These are phyloP conservation scores for Aleiodes alternator DNA, from an alignment of 2,888 invertebrate genomes.

Conservation along the genomic window DNA sequence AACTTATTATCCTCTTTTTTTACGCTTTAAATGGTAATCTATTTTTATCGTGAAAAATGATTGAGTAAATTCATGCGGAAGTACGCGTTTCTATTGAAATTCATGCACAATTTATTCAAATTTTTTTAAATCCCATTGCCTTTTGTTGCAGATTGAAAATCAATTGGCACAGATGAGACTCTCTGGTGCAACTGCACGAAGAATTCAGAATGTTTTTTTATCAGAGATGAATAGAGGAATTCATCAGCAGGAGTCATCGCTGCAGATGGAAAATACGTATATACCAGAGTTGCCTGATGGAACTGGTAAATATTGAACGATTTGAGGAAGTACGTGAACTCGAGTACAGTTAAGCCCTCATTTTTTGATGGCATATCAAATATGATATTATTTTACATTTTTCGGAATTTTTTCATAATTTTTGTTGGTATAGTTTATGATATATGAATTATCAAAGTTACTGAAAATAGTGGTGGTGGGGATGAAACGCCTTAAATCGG, in stretches of 20 bases:
- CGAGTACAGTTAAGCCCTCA: too few relatives aligned
- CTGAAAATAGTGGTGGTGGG: too few relatives aligned
- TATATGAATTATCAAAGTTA: too few relatives aligned
- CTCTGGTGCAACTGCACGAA: constrained; percentile 75
- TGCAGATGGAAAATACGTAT: constrained; percentile 88
- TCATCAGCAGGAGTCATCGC: constrained; percentile 79
- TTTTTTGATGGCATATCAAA: too few relatives aligned
- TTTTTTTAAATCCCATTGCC: not conserved
- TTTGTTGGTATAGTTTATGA: too few relatives aligned
- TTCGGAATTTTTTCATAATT: too few relatives aligned
- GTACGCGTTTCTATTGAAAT: not conserved
- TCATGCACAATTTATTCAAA: not conserved
- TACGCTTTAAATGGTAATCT: too few relatives aligned
- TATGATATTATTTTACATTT: too few relatives aligned
- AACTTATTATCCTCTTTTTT: too few relatives aligned
- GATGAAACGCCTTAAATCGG: too few relatives aligned
- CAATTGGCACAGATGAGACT: constrained; percentile 69
- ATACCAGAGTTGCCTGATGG: constrained; percentile 85
- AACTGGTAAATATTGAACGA: constrained; percentile 76
- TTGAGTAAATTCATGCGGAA: not conserved
- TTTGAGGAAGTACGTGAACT: not conserved
- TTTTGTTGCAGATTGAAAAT: constrained; percentile 63
- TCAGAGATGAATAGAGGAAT: constrained; percentile 82
- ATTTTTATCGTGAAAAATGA: too few relatives aligned
- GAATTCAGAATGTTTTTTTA: constrained; percentile 79